Evolutionary conservation across 2,797 vertebrate genomes (phyloP).

Genomic region (Peromyscus nudipes): DNA sequence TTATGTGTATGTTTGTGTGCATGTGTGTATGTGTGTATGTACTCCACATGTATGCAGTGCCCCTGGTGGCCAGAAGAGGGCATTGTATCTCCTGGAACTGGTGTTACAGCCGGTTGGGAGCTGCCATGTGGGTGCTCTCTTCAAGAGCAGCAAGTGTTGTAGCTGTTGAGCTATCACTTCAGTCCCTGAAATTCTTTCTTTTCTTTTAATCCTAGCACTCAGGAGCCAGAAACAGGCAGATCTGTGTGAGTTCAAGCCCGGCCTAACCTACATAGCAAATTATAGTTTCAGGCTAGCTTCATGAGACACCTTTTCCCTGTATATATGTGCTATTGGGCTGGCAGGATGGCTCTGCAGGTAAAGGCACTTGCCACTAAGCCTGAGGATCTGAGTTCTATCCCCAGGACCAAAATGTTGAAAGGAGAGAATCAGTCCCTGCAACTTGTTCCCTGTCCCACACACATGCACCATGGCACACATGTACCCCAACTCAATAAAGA

Average conservation of each 20-base stretch:
- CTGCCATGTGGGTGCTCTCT: neutral
- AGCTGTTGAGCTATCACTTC: neutral
- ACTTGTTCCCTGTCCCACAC: neutral
- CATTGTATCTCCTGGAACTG: neutral
- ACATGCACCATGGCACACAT: neutral
- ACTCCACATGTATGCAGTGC: neutral
- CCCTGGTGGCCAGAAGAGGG: neutral
- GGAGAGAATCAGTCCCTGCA: neutral
- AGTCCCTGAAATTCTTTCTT: neutral
- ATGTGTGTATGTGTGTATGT: neutral
- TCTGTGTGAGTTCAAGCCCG: neutral
- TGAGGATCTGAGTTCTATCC: neutral
- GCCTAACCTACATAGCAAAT: neutral
- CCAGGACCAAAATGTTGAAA: neutral
- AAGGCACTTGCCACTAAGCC: neutral
- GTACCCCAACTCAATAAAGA: neutral
- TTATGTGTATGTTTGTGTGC: neutral
- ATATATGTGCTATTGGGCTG: neutral
- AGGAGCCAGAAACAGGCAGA: neutral
- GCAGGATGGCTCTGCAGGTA: neutral
- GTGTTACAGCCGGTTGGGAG: neutral
- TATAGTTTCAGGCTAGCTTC: neutral
- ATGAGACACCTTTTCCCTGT: neutral
- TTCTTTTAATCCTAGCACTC: neutral
- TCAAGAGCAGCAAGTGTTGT: neutral